Conservation (phyloP, 2,888 invertebrate species). For the Exocentrus adspersus region DNA sequence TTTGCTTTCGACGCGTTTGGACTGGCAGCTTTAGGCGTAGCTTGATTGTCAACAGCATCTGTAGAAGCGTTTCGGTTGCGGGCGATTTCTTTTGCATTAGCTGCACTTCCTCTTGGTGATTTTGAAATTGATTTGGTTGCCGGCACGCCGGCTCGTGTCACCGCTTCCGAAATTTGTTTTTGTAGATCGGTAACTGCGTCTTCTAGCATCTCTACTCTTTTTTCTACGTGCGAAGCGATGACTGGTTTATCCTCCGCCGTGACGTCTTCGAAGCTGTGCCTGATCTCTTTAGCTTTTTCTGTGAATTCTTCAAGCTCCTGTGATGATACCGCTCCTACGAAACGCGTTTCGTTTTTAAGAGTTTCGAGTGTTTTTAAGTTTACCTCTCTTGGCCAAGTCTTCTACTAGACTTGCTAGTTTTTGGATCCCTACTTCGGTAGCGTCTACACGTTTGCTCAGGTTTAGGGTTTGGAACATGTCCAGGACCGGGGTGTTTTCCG, state of each 20-base stretch:
- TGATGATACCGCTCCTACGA: not conserved
- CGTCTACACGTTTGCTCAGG: constrained; percentile 72
- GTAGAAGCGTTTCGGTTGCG: too few species aligned
- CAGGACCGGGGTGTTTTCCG: constrained; percentile 55
- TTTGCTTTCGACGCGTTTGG: too few species aligned
- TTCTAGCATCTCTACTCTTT: constrained; percentile 9
- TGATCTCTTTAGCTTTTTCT: not conserved
- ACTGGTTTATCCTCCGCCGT: not conserved
- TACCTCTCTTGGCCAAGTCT: constrained; percentile 65
- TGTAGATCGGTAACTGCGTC: not conserved
- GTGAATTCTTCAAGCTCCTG: not conserved
- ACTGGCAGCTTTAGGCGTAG: too few species aligned
- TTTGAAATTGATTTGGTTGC: too few species aligned
- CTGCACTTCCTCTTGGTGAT: too few species aligned
- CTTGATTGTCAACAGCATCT: too few species aligned
- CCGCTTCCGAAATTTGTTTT: not conserved
- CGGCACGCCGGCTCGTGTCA: not conserved
- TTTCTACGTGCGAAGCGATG: not conserved
- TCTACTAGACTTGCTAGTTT: constrained; percentile 72
- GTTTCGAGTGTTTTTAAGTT: too few species aligned
- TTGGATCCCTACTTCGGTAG: constrained; percentile 69
- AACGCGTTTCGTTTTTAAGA: not conserved
- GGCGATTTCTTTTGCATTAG: too few species aligned
- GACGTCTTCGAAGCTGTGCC: not conserved
- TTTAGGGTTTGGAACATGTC: constrained; percentile 75